phyloP scores from a whole-genome alignment of 2,888 invertebrate species.

The Drepanosiphum platanoidis region DNA sequence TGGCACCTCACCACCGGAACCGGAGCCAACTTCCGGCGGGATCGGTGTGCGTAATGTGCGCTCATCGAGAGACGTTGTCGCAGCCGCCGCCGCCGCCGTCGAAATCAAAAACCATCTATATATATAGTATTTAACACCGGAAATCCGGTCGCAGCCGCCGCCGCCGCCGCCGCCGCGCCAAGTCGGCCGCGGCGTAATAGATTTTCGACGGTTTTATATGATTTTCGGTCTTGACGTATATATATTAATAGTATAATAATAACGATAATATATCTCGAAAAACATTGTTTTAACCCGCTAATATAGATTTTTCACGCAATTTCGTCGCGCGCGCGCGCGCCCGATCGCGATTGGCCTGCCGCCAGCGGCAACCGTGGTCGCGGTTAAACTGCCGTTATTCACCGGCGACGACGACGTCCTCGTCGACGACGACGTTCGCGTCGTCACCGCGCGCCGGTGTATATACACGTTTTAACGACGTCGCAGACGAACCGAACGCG shows the following conservation, averaged over 20 bases:
- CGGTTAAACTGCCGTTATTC: constrained; percentile 2
- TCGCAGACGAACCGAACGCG: no score
- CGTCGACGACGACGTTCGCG: background rate
- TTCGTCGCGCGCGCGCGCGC: background rate
- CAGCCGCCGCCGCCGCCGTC: background rate
- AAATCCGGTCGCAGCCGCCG: no score
- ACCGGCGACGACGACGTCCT: background rate
- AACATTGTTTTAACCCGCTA: constrained; percentile 34
- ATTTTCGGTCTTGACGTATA: background rate
- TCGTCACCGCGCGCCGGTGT: background rate
- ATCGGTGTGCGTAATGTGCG: constrained; percentile 44
- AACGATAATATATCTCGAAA: background rate
- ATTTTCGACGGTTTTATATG: constrained; percentile 29
- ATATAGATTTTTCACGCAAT: constrained; percentile 20
- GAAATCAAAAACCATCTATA: constrained; percentile 57
- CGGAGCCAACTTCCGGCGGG: constrained; percentile 47
- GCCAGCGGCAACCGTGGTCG: background rate
- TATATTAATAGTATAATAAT: background rate
- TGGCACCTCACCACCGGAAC: constrained; percentile 59
- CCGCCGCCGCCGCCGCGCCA: no score
- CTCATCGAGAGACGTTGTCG: constrained; percentile 31
- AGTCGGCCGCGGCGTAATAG: constrained; percentile 6
- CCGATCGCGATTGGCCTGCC: constrained; percentile 32
- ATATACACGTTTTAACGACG: background rate
- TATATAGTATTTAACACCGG: constrained; percentile 4